A percentile compares a stretch with the other conserved stretches of the same genome.
phyloP scores from a whole-genome alignment of 2,797 vertebrate species.

The Cryptoblepharus egeriae region DNA sequence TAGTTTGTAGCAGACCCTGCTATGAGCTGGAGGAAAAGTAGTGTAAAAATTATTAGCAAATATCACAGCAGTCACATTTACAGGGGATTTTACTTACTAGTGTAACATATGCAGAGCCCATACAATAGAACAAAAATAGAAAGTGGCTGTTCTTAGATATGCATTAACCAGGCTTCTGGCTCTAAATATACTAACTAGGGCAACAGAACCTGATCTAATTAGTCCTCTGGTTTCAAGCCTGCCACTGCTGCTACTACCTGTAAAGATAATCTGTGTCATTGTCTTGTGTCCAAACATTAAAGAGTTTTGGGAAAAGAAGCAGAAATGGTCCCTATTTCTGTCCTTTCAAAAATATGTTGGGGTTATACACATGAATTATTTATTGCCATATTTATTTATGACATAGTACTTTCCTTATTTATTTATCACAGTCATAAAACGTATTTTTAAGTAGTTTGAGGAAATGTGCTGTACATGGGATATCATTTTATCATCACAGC shows the following conservation, averaged over 20 bases:
- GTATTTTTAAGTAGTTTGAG: not conserved
- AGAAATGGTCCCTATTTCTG: not conserved
- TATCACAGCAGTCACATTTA: slow-evolving; percentile 56
- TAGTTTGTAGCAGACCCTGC: slow-evolving; percentile 67
- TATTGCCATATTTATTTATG: too few species aligned
- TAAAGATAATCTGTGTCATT: not conserved
- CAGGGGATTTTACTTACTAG: slow-evolving; percentile 42
- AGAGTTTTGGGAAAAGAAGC: not conserved
- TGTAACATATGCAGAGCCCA: slow-evolving; percentile 53
- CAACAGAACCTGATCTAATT: not conserved
- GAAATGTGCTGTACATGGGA: not conserved
- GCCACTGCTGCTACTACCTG: not conserved
- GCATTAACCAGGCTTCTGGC: slow-evolving; percentile 36
- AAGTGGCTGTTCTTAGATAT: slow-evolving; percentile 43
- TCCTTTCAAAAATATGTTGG: not conserved
- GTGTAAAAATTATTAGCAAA: slow-evolving; percentile 59
- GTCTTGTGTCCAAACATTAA: not conserved
- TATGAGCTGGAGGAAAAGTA: slow-evolving; percentile 64
- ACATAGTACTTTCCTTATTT: not conserved
- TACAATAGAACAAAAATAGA: slow-evolving; percentile 37
- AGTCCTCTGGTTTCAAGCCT: not conserved
- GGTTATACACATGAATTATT: too few species aligned
- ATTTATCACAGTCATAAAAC: not conserved
- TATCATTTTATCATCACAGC: not conserved
- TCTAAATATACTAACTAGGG: slow-evolving; percentile 49